Evolutionary conservation across 2,888 invertebrate genomes (phyloP), one percentile per base, ranked within the genome.

Genomic region (Polietes domitor): DNA sequence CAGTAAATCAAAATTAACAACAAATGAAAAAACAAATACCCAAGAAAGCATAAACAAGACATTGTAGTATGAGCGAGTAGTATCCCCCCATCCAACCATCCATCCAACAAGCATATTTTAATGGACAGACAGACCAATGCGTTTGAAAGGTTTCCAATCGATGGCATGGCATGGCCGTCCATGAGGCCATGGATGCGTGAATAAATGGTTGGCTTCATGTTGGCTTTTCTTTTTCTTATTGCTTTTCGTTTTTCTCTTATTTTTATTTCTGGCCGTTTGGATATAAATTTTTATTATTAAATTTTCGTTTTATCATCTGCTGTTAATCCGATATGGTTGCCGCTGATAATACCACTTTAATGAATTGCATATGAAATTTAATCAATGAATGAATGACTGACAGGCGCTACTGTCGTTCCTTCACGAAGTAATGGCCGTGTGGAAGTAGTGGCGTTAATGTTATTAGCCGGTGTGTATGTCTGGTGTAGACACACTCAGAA

Each of bases 101-200:
- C n/a, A 17, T n/a, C n/a, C n/a, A n/a, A n/a, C n/a, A n/a, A n/a
- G n/a, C n/a, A n/a, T 32, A 15, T 4, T 55, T 32, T n/a, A 32
- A 61, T n/a, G 28, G 53, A 21, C 24, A 55, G 53, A 55, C 53
- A 21, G 53, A 19, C 21, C 19, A 75, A 55, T 79, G 65, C 72
- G 63, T 79, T 82, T 79, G 37, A 76, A 79, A 79, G 82, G 82
- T 73, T 82, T 82, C 82, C 79, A 82, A 79, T 76, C 82, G 72
- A 79, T 82, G 76, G 79, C 76, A 68, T 68, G 10, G 10, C 15
- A 68, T 75, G 50, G 63, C 3, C 32, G 21, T 41, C 21, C 37
- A 41, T 43, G 58, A 37, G 55, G 41, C 73, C 24, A 50, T 37
- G 73, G 24, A 65, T 65, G 65, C 50, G 28, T 61, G 63, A n/a